These are phyloP conservation scores for Heteromyza rotundicornis DNA, from an alignment of 2,888 invertebrate species.

Conservation along the genomic window DNA sequence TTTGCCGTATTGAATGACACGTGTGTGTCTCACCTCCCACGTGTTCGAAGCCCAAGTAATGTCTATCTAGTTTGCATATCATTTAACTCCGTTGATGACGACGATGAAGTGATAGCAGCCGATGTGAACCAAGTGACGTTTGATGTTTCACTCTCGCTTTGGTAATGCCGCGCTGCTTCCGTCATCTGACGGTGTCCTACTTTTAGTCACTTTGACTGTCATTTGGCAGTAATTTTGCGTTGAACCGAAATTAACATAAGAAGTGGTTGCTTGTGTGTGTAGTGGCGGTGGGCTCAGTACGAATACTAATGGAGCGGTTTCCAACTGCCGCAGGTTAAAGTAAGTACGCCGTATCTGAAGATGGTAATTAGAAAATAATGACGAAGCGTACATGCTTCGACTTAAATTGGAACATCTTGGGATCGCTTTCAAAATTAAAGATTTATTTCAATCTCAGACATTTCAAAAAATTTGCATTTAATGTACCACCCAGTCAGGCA, in stretches of 20 bases:
- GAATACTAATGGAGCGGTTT: constrained; percentile 40
- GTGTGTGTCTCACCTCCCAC: background rate
- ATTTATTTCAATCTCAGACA: no score
- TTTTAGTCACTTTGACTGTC: background rate
- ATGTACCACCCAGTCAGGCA: no score
- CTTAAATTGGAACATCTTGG: no score
- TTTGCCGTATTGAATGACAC: constrained; percentile 4
- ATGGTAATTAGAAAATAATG: background rate
- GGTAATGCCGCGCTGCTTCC: background rate
- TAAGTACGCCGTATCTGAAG: background rate
- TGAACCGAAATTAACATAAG: constrained; percentile 40
- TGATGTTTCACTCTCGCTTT: background rate
- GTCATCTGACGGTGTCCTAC: background rate
- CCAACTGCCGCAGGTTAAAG: constrained; percentile 50
- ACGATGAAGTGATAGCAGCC: background rate
- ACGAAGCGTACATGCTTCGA: background rate
- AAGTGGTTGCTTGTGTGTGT: constrained; percentile 16
- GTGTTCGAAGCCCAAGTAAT: background rate
- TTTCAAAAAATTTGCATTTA: no score
- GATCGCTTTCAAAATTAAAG: no score
- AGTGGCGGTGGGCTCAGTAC: background rate
- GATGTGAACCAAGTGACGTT: background rate
- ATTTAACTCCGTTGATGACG: constrained; percentile 10
- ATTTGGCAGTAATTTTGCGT: background rate
- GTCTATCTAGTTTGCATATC: constrained; percentile 26